Percentiles rank a stretch among this genome's conserved stretches.
phyloP scores from a whole-genome alignment of 2,797 vertebrate genomes.

The Lutra lutra region DNA sequence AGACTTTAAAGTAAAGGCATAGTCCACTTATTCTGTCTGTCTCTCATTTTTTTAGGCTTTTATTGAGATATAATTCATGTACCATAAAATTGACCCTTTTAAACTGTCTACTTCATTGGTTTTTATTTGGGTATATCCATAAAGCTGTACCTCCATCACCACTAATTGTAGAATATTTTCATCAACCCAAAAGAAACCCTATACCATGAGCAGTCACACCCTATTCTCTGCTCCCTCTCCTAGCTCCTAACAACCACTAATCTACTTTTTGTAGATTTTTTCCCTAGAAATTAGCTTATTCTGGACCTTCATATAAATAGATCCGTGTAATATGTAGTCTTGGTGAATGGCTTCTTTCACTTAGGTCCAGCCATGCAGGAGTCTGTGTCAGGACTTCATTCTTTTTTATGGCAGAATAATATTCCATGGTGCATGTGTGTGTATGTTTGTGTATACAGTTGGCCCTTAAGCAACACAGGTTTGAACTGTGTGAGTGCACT shows the following conservation, averaged over 20 bases:
- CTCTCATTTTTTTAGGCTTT: neutral
- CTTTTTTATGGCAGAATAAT: neutral
- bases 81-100: neutral
- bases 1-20: neutral
- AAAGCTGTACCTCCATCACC: neutral
- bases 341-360: neutral
- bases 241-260: neutral
- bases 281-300: neutral
- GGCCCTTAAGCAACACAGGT: neutral
- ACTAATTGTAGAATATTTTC: neutral
- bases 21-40: neutral
- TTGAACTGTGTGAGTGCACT: neutral
- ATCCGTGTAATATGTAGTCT: neutral
- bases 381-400: neutral
- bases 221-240: neutral
- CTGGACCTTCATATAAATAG: neutral
- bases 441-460: neutral
- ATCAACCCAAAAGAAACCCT: neutral
- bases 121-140: neutral
- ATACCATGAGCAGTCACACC: neutral
- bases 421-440: neutral
- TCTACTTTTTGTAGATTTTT: neutral
- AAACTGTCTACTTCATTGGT: neutral
- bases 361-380: neutral
- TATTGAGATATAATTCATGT: neutral